Evolutionary conservation across 1,140 invertebrate species (phyloP), one percentile per base, ranked within the genome.

Genomic region (Bombyx mandarina): DNA sequence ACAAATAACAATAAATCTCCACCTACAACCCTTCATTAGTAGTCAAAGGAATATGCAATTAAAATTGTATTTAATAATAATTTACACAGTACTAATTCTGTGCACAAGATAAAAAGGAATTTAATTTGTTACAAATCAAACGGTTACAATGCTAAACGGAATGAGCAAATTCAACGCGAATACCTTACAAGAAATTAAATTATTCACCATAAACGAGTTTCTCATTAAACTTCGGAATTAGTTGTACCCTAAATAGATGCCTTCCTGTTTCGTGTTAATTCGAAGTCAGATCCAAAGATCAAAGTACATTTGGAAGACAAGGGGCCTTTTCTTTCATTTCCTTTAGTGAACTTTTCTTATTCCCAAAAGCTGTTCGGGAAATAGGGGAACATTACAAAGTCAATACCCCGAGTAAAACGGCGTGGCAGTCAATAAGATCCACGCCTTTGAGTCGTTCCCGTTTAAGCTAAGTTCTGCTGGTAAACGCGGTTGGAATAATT

Each of bases 201-300:
- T 78, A 78, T 76, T 68, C 58, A 66, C 63, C 66, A 64, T 65
- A 63, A 72, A 62, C 65, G 62, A 70, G 67, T 70, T 73, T 78
- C 73, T 82, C 73, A 79, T 81, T 83, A 73, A 79, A 82, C 71
- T 81, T 81, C 53, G 64, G 67, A 80, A 82, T 80, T 76, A 76
- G 70, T 80, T 72, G 66, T 65, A 52, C 66, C 66, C 64, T 63
- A 70, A 74, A 70, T 69, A 77, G 73, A 79, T 65, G 74, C 66
- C 71, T 74, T 78, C 81, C 67, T 79, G 48, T 54, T 22, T 79
- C 65, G 56, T 74, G 72, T 84, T 77, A 78, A 81, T 76, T 77
- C 71, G 60, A 61, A 63, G 75, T 63, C 67, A 73, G 79, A 83
- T 83, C 75, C 83, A 82, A 86, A 79, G 73, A 74, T 73, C 77